Evolutionary conservation across 2,113 vertebrate species (phyloP), one percentile per base, ranked within the genome.

Genomic region (Anser brachyrhynchus): DNA sequence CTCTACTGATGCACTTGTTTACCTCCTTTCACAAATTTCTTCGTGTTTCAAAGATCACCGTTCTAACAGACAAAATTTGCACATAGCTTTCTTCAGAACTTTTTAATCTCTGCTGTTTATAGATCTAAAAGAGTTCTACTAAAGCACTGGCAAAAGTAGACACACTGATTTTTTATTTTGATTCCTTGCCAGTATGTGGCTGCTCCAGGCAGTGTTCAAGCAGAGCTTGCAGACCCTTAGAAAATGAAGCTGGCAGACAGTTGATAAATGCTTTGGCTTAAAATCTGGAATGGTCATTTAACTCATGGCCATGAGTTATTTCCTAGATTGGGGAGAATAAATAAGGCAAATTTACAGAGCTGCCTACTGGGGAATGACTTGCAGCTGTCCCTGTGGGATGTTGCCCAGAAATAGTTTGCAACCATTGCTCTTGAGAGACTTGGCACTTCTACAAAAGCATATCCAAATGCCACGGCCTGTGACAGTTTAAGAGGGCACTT

Each of bases 361-460:
- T 91, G 92, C 76, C 84, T 94, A 33, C 70, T 69, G 46, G 54
- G n/a, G 59, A 79, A 58, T 65, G 87, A 70, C 91, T 84, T 94
- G 95, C 96, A 96, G 89, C 96, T 97, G 94, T 97, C 81, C 44
- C 87, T 94, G 93, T 96, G 95, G 87, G 93, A 96, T 89, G 95
- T 79, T 96, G 91, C 87, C 95, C 82, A 88, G 95, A 96, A 96
- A 97, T 95, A 95, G 94, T 88, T 93, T 74, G 87, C 91, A 96
- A 84, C 61, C 4, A 12, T 88, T 92, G 75, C 95, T 96, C 90
- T 93, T 83, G 82, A 73, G 89, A 92, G 58, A 74, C 89, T 90
- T 96, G 96, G 94, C 95, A 52, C 55, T 83, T 93, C 57, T 64
- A 89, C 95, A 93, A 44, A 85, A 87, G 67, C 7, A 3, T 55